Evolutionary conservation across 2,797 vertebrate species (phyloP).

Genomic region (Cuniculus paca): DNA sequence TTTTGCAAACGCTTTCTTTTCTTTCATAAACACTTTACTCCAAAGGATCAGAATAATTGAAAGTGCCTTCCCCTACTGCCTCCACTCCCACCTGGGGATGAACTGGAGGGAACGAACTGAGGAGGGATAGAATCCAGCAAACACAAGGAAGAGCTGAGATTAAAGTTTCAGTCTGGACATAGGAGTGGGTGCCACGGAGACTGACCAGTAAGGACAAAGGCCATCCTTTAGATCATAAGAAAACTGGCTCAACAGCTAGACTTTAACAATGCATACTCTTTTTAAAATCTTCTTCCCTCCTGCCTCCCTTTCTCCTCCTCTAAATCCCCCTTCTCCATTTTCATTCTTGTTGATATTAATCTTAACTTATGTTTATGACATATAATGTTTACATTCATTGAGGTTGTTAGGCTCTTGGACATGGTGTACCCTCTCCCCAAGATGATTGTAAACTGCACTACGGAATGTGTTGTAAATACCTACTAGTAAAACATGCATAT

Average conservation of each 20-base stretch:
- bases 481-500: neutral
- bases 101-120: too few species aligned
- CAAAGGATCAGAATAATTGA: neutral
- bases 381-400: neutral
- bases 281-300: neutral
- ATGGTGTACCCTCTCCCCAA: neutral
- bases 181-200: neutral
- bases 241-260: neutral
- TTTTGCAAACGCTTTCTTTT: neutral
- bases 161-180: neutral
- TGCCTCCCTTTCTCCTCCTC: neutral
- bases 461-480: neutral
- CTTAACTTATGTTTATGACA: neutral
- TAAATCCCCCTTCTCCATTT: neutral
- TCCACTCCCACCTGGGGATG: neutral
- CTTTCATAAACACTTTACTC: neutral
- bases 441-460: neutral
- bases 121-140: neutral
- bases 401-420: neutral
- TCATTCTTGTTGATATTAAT: neutral
- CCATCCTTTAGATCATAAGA: neutral
- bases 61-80: neutral
- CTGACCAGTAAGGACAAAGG: neutral
- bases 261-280: neutral
- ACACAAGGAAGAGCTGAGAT: neutral